Evolutionary conservation across 2,113 vertebrate species (phyloP), one percentile per base, ranked within the genome.

Genomic region (Typhlomys cinereus): DNA sequence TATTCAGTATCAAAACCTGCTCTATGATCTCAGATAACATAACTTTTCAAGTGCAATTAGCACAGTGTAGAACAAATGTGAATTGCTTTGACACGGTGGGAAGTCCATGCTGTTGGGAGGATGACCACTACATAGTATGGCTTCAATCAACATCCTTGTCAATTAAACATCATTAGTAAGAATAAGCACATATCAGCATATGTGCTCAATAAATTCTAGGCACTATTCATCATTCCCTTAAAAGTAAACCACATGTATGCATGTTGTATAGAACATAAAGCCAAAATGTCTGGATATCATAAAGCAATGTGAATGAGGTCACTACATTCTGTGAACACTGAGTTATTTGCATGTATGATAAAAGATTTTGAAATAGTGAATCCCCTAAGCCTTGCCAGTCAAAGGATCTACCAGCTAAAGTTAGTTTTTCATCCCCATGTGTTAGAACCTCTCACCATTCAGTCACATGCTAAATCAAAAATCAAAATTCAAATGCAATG

Each of bases 11-110:
- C 36, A 73, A 84, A 92, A 54, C 5, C 1, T 81, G 21, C 39
- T 81, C 78, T 66, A 34, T 52, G 10, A 79, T 46, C 8, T 83
- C 44, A 66, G 27, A 2, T 25, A 39, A 61, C 5, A 73, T 64
- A 86, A 83, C 1, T 3, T 73, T 79, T 74, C 39, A 66, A 79
- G 34, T 39, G 3, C 39, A 87, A 66, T 54, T 71, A 86, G 41
- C 46, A 88, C 7, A 75, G 13, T 57, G 66, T 69, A 29, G 69
- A 57, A 89, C 54, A 88, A 20, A 66, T 17, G 23, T 31, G 94
- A 85, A 90, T 86, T 78, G 46, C 50, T 64, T n/a, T 70, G 44
- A 74, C 14, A 88, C 13, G 54, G 41, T 61, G 41, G 91, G 86
- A 48, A 11, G 61, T 84, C n/a, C 46, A 91, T 70, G 25, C 27